These are phyloP conservation scores for Sarotherodon lohbergeri DNA, from an alignment of 2,113 vertebrate species.

Conservation along the genomic window DNA sequence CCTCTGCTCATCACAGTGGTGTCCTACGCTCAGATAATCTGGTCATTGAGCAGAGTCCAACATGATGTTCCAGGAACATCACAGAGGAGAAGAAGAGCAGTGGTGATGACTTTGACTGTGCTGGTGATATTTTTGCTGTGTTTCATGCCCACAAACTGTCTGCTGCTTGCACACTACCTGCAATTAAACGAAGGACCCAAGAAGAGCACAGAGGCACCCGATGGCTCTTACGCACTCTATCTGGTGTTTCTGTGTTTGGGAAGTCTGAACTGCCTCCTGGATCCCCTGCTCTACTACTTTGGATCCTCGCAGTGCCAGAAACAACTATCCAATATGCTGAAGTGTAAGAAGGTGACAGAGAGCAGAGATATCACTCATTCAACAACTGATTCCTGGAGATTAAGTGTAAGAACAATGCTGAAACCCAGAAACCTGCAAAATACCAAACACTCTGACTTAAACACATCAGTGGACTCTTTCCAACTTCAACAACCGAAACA, in stretches of 20 bases:
- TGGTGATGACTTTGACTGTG: constrained; percentile 73
- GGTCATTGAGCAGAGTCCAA: constrained; percentile 50
- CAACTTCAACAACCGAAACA: not conserved
- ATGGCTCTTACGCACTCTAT: constrained; percentile 81
- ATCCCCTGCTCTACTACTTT: constrained; percentile 92
- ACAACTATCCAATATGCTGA: constrained; percentile 19
- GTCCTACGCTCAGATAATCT: constrained; percentile 82
- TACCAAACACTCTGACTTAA: not conserved
- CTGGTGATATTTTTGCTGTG: constrained; percentile 74
- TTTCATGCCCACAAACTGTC: constrained; percentile 62
- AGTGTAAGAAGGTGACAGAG: not conserved
- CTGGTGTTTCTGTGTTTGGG: constrained; percentile 86
- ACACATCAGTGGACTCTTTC: not conserved
- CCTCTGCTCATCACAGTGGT: constrained; percentile 59
- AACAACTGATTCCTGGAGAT: constrained; percentile 1
- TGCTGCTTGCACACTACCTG: constrained; percentile 80
- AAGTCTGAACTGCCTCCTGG: constrained; percentile 87
- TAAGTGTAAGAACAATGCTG: not conserved
- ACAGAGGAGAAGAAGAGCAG: constrained; percentile 74
- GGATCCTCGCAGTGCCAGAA: constrained; percentile 29
- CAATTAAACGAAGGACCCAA: constrained; percentile 17
- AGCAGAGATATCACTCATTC: not conserved
- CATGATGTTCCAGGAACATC: constrained; percentile 46
- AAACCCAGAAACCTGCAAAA: not conserved
- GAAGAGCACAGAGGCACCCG: fast-evolving